A percentile compares a stretch with the other conserved stretches of the same genome.
These are phyloP conservation scores for Tetragonula clypearis DNA, from an alignment of 1,140 invertebrate species.

Conservation along the genomic window DNA sequence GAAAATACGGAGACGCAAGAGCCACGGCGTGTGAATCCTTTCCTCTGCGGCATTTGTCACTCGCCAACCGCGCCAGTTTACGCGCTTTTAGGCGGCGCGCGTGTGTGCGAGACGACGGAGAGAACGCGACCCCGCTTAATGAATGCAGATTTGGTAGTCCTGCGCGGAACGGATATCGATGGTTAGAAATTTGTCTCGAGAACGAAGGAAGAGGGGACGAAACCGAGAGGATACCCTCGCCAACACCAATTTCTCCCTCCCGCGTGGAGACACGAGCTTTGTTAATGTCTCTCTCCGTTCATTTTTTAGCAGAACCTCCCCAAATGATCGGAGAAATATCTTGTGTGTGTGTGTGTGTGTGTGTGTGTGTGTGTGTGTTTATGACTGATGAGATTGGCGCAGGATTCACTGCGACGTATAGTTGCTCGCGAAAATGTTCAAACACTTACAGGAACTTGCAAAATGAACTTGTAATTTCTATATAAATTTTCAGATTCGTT, in stretches of 20 bases:
- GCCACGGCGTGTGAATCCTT: conserved; percentile 53
- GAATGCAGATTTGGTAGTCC: conserved; percentile 62
- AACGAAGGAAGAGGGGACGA: background rate
- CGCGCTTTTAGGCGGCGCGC: conserved; percentile 57
- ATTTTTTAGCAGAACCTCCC: conserved; percentile 29
- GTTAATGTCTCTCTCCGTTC: conserved; percentile 30
- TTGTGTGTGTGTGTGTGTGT: background rate
- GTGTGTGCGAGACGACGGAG: conserved; percentile 22
- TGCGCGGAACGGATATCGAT: conserved; percentile 55
- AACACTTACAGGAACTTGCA: too few species aligned
- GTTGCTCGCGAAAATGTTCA: too few species aligned
- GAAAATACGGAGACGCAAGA: background rate
- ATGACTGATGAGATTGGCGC: background rate
- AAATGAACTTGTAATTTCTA: too few species aligned
- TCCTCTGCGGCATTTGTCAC: conserved; percentile 63
- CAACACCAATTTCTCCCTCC: conserved; percentile 44
- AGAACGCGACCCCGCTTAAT: conserved; percentile 55
- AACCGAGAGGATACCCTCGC: background rate
- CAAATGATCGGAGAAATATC: background rate
- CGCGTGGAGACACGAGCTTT: conserved; percentile 24
- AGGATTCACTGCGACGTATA: background rate
- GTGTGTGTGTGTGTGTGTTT: background rate
- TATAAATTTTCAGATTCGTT: too few species aligned
- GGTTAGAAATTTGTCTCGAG: conserved; percentile 60
- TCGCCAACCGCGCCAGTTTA: conserved; percentile 63